Evolutionary conservation across 2,113 vertebrate species (phyloP).

Genomic region (Tragelaphus strepsiceros): DNA sequence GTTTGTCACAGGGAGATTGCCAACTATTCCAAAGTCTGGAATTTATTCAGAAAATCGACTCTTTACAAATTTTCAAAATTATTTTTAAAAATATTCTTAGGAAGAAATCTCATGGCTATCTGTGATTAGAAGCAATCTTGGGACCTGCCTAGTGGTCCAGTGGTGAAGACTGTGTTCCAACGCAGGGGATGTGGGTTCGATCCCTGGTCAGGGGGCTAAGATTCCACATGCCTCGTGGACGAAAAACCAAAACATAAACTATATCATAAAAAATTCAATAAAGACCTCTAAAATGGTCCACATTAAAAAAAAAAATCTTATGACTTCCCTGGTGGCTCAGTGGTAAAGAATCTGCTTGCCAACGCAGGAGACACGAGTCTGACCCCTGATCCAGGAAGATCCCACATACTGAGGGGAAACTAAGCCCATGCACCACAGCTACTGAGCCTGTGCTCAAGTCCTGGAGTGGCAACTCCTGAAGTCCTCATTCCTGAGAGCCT

Average conservation of each 20-base stretch:
- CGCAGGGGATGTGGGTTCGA: not conserved
- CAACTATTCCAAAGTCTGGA: not conserved
- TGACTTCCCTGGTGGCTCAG: not conserved
- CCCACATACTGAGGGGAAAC: not conserved
- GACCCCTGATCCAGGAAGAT: not conserved
- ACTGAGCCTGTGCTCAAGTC: not conserved
- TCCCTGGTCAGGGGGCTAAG: not conserved
- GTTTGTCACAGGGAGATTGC: not conserved
- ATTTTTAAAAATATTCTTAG: not conserved
- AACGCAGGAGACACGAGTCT: not conserved
- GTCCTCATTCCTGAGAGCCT: not conserved
- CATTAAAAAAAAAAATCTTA: not conserved
- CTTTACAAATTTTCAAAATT: not conserved
- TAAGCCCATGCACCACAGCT: not conserved
- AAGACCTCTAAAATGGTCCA: not conserved
- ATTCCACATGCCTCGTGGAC: not conserved
- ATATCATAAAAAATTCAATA: not conserved
- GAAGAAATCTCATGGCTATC: not conserved
- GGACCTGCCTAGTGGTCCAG: not conserved
- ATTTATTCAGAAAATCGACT: slow-evolving; percentile 1
- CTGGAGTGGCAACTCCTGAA: not conserved
- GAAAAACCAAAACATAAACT: not conserved
- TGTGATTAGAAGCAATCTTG: not conserved
- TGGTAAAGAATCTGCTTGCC: not conserved
- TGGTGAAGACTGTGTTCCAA: not conserved